A percentile compares a stretch with the other conserved stretches of the same genome.
Conservation (phyloP, 2,888 invertebrate genomes). For the Merodon equestris region DNA sequence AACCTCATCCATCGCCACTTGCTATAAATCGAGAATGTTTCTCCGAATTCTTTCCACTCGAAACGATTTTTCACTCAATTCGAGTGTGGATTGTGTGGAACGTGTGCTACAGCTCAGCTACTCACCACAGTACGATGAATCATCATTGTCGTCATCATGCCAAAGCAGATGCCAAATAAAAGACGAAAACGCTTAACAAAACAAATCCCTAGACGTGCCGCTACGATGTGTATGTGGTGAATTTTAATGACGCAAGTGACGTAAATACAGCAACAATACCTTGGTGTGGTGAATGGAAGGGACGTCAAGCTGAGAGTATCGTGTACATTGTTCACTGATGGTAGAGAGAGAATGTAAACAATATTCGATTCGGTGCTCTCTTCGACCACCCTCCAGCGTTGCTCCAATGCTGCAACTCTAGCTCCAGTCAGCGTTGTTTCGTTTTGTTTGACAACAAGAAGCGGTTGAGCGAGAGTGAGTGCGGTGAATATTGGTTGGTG, state of each 20-base stretch:
- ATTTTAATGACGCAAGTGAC: slow-evolving; percentile 62
- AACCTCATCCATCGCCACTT: slow-evolving; percentile 20
- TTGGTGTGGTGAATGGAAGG: slow-evolving; percentile 8
- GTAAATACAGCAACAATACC: slow-evolving; percentile 36
- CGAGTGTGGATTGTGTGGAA: slow-evolving; percentile 46
- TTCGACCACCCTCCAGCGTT: slow-evolving; percentile 18
- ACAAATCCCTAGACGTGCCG: slow-evolving; percentile 64
- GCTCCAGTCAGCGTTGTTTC: too few species aligned
- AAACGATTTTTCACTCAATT: slow-evolving; percentile 12
- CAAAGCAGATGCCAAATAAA: slow-evolving; percentile 23
- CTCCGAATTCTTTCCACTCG: neutral
- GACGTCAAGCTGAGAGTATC: slow-evolving; percentile 10
- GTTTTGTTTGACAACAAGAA: slow-evolving; percentile 54
- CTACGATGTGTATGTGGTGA: slow-evolving; percentile 31
- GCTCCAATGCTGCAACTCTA: too few species aligned
- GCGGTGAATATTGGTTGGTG: too few species aligned
- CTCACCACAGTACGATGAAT: slow-evolving; percentile 57
- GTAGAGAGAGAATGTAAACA: slow-evolving; percentile 51
- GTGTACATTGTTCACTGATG: too few species aligned
- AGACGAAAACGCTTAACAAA: slow-evolving; percentile 44
- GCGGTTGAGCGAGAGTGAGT: slow-evolving; percentile 7
- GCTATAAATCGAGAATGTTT: neutral
- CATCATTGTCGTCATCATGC: slow-evolving; percentile 24
- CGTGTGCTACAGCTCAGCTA: slow-evolving; percentile 22
- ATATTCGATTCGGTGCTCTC: slow-evolving; percentile 11